Conservation (phyloP, 37 sponge, comb jelly and placozoan species). For the Spongilla lacustris region DNA sequence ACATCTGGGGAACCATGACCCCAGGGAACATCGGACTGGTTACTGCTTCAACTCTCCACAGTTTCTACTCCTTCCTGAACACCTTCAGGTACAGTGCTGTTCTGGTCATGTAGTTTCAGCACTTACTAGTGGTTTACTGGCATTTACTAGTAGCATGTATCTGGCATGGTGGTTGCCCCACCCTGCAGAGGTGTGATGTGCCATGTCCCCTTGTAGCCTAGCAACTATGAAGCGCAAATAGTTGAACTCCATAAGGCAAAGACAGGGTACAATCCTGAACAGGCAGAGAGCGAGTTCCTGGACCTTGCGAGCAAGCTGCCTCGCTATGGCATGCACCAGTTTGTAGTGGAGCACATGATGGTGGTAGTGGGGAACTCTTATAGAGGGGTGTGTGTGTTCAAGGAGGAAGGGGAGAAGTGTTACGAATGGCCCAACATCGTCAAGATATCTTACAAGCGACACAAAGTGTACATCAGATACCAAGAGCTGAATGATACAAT, state of each 20-base stretch:
- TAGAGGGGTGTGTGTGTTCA: constrained; percentile 42
- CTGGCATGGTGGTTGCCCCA: too few species aligned
- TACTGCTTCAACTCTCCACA: constrained; percentile 35
- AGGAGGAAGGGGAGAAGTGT: constrained; percentile 15
- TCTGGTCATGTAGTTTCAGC: background rate
- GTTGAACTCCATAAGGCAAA: constrained; percentile 55
- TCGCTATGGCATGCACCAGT: constrained; percentile 76
- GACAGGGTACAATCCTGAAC: constrained; percentile 57
- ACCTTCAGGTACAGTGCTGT: constrained; percentile 8
- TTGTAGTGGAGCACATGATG: constrained; percentile 12
- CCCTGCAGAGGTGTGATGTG: too few species aligned
- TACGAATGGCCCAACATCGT: constrained; percentile 56
- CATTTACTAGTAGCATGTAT: too few species aligned
- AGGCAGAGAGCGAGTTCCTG: constrained; percentile 73
- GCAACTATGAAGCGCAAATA: constrained; percentile 59
- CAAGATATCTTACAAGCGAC: constrained; percentile 80
- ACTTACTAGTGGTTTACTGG: background rate
- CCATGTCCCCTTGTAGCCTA: constrained; percentile 22
- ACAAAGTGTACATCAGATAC: constrained; percentile 59
- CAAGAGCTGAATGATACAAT: background rate
- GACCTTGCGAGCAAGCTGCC: constrained; percentile 56
- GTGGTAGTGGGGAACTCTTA: constrained; percentile 27
- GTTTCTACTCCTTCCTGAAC: constrained; percentile 42
- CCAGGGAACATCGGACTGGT: constrained; percentile 24
- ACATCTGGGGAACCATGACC: constrained; percentile 59